phyloP scores from a whole-genome alignment of 1,140 invertebrate genomes.

The Bombus waltoni region DNA sequence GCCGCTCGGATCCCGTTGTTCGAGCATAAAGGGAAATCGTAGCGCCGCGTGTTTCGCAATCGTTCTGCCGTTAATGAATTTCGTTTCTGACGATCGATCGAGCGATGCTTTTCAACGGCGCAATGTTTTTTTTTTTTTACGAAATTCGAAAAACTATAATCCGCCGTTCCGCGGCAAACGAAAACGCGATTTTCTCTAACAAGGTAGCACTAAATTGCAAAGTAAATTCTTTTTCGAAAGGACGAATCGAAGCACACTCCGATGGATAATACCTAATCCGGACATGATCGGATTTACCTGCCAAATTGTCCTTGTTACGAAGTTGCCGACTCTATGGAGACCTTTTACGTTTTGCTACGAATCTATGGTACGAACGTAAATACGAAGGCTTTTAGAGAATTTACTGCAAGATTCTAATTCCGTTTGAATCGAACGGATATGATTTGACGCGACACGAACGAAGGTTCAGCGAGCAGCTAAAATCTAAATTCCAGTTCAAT shows the following conservation, averaged over 20 bases:
- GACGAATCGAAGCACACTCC: not conserved
- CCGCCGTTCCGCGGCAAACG: too few species aligned
- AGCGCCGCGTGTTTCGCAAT: not conserved
- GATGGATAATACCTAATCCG: slow-evolving; percentile 4
- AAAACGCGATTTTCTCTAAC: not conserved
- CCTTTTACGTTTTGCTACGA: not conserved
- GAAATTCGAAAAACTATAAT: slow-evolving; percentile 6
- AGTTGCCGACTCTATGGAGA: not conserved
- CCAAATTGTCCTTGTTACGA: not conserved
- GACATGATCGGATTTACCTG: not conserved
- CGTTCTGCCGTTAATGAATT: not conserved
- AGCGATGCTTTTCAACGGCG: not conserved
- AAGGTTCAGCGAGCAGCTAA: not conserved
- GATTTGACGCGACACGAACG: too few species aligned
- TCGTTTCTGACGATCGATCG: not conserved
- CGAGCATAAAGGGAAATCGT: not conserved
- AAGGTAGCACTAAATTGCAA: not conserved
- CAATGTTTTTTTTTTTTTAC: not conserved
- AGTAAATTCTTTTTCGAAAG: slow-evolving; percentile 7
- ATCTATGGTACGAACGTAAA: not conserved
- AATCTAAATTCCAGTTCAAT: not conserved
- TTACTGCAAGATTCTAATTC: not conserved
- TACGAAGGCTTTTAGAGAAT: too few species aligned
- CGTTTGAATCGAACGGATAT: not conserved
- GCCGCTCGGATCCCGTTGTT: not conserved